A percentile compares a stretch with the other conserved stretches of the same genome.
These are phyloP conservation scores for Axis porcinus DNA, from an alignment of 2,113 vertebrate species.

Conservation along the genomic window DNA sequence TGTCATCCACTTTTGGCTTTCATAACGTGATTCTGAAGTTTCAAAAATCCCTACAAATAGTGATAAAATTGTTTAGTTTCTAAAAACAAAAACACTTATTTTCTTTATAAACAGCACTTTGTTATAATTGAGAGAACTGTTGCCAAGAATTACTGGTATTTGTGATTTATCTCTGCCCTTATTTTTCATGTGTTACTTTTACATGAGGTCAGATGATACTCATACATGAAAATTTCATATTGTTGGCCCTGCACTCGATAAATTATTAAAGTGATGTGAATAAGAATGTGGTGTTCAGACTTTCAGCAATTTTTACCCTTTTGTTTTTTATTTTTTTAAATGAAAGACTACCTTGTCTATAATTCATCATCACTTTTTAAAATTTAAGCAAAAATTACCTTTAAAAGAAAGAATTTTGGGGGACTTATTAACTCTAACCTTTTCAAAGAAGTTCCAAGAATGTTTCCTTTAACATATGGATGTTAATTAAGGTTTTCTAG, in stretches of 20 bases:
- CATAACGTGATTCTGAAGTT: conserved; percentile 15
- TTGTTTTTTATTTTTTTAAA: conserved; percentile 71
- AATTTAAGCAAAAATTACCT: conserved; percentile 43
- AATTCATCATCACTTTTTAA: conserved; percentile 54
- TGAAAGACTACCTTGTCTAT: conserved; percentile 10
- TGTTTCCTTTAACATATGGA: not conserved
- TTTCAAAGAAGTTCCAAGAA: conserved; percentile 20
- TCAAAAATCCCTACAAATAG: not conserved
- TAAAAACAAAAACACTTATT: conserved; percentile 41
- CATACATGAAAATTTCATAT: conserved; percentile 86
- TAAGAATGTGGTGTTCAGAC: conserved; percentile 69
- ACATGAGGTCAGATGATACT: conserved; percentile 70
- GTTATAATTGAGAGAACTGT: conserved; percentile 46
- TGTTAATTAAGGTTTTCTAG: conserved; percentile 48
- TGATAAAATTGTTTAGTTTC: conserved; percentile 17
- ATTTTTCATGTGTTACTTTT: conserved; percentile 77
- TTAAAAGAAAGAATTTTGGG: conserved; percentile 58
- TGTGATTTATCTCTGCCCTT: conserved; percentile 65
- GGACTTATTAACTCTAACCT: conserved; percentile 37
- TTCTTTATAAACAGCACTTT: not conserved
- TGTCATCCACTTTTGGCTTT: not conserved
- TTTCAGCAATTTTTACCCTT: conserved; percentile 71
- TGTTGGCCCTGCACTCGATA: conserved; percentile 79
- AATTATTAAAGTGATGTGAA: conserved; percentile 83
- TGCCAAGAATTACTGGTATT: conserved; percentile 52